A percentile compares a stretch with the other conserved stretches of the same genome.
phyloP scores from a whole-genome alignment of 2,888 invertebrate genomes.

The Sepiola atlantica region DNA sequence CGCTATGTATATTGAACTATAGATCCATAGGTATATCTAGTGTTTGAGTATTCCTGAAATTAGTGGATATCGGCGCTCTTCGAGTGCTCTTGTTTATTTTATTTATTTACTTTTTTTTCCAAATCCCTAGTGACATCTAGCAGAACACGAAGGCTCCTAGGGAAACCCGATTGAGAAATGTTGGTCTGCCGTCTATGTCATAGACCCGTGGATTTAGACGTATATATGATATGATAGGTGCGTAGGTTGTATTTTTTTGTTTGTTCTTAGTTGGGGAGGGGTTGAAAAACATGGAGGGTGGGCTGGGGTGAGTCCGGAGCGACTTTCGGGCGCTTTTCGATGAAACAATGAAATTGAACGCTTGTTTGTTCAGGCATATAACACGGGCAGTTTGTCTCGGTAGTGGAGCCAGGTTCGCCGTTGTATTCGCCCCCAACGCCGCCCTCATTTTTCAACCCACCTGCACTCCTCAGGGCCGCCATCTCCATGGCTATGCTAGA shows the following conservation, averaged over 20 bases:
- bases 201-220: not conserved
- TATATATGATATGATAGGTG: not conserved
- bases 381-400: constrained; percentile 32
- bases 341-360: constrained; percentile 32
- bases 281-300: not conserved
- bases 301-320: not conserved
- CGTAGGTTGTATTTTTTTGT: not conserved
- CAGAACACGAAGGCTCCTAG: too few relatives aligned
- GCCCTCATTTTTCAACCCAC: too few relatives aligned
- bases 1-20: too few relatives aligned
- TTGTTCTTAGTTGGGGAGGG: not conserved
- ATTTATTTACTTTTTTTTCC: too few relatives aligned
- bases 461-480: not conserved
- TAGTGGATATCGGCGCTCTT: too few relatives aligned
- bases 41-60: too few relatives aligned
- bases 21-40: too few relatives aligned
- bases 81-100: too few relatives aligned
- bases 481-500: not conserved
- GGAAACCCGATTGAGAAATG: too few relatives aligned
- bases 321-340: constrained; percentile 32
- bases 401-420: not conserved
- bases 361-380: constrained; percentile 13
- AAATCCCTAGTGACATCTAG: too few relatives aligned
- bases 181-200: too few relatives aligned
- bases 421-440: not conserved